Evolutionary conservation across 2,797 vertebrate species (phyloP).

Genomic region (Cyprinodon diabolis): DNA sequence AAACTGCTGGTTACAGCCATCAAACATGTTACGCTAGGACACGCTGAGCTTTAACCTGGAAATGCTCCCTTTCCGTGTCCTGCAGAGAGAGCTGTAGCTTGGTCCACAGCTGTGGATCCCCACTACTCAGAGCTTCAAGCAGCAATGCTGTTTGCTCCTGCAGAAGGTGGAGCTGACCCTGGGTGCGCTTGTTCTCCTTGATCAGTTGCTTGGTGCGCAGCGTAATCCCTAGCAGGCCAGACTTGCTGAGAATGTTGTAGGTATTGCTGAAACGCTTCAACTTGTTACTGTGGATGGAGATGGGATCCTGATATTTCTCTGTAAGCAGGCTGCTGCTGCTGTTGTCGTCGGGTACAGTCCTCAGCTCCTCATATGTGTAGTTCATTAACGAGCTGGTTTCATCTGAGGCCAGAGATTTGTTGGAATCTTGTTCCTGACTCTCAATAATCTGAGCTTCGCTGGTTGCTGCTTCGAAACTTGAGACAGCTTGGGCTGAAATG

Average conservation of each 20-base stretch:
- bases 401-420: conserved; percentile 33
- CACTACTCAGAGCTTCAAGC: conserved; percentile 85
- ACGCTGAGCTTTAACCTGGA: conserved; percentile 35
- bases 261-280: conserved; percentile 92
- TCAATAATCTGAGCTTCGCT: conserved; percentile 24
- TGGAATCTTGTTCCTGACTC: conserved; percentile 33
- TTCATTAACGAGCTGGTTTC: conserved; percentile 32
- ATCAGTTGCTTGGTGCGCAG: conserved; percentile 94
- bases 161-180: conserved; percentile 87
- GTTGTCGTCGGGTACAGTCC: conserved; percentile 29
- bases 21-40: conserved; percentile 23
- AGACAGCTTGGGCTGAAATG: conserved; percentile 24
- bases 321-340: conserved; percentile 6
- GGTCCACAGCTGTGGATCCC: conserved; percentile 88
- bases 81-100: conserved; percentile 86
- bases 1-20: conserved; percentile 28
- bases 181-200: conserved; percentile 90
- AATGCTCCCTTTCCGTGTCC: conserved; percentile 54
- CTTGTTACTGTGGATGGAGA: conserved; percentile 74
- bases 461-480: conserved; percentile 38
- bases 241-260: conserved; percentile 87
- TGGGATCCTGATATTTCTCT: conserved; percentile 50
- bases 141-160: conserved; percentile 89
- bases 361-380: conserved; percentile 40
- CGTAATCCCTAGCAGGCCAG: conserved; percentile 90